Evolutionary conservation across 35 echinoderm and acorn worm species (phyloP).

Genomic region (Amphiura filiformis): DNA sequence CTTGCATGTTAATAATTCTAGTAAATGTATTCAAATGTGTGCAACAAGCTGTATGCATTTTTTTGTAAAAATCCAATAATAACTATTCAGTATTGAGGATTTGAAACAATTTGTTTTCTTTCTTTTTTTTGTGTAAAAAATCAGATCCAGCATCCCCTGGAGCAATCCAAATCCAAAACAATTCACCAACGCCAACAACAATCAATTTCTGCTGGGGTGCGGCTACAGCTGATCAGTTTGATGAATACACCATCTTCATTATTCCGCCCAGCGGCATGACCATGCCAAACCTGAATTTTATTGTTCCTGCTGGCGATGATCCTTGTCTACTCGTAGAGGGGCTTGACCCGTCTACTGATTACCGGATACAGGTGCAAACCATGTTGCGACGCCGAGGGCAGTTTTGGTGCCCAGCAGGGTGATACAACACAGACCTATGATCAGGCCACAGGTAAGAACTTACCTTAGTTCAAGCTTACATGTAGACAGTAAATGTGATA

Average conservation of each 20-base stretch:
- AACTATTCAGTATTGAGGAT: no score
- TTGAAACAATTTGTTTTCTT: not conserved
- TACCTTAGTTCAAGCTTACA: no score
- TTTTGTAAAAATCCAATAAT: no score
- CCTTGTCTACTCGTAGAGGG: not conserved
- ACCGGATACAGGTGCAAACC: not conserved
- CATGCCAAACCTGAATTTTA: not conserved
- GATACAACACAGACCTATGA: not conserved
- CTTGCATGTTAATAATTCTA: no score
- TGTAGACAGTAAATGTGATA: no score
- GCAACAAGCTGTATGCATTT: no score
- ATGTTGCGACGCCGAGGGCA: not conserved
- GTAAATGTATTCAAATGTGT: no score
- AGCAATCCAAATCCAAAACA: not conserved
- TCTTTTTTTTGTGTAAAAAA: not conserved
- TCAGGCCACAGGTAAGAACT: not conserved
- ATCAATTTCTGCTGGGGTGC: not conserved
- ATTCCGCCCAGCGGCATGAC: not conserved
- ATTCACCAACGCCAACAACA: not conserved
- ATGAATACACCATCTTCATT: not conserved
- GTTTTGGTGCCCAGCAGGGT: not conserved
- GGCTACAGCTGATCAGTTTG: not conserved
- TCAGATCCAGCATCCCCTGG: not conserved
- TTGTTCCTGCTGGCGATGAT: not conserved
- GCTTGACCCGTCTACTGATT: not conserved